A percentile compares a stretch with the other conserved stretches of the same genome.
These are phyloP conservation scores for Diorhabda elongata DNA, from an alignment of 1,140 invertebrate genomes.

Conservation along the genomic window DNA sequence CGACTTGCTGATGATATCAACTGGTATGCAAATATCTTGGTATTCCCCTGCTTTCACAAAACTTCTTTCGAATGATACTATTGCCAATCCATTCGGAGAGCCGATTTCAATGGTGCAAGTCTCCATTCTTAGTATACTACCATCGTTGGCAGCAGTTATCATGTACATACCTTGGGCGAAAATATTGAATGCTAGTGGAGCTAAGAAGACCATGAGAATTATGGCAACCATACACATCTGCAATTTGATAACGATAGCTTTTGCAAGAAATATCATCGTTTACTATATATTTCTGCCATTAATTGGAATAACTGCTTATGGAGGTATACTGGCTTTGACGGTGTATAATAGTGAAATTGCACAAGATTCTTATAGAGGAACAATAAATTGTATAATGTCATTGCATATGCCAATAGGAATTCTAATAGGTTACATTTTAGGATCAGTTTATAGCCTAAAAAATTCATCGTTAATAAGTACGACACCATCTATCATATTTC, in stretches of 20 bases:
- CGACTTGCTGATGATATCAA: too few relatives aligned
- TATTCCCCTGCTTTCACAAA: constrained; percentile 64
- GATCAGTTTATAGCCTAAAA: constrained; percentile 45
- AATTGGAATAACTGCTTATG: constrained; percentile 46
- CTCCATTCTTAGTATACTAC: constrained; percentile 76
- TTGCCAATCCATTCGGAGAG: constrained; percentile 35
- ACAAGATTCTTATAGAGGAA: constrained; percentile 36
- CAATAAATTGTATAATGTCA: constrained; percentile 27
- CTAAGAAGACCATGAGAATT: constrained; percentile 48
- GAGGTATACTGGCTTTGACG: constrained; percentile 48
- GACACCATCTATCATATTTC: too few relatives aligned
- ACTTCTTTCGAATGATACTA: constrained; percentile 39
- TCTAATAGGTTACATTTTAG: constrained; percentile 52
- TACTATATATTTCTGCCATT: constrained; percentile 41
- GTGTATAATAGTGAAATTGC: constrained; percentile 52
- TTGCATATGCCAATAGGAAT: constrained; percentile 28
- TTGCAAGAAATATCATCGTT: constrained; percentile 43
- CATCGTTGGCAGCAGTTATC: constrained; percentile 68
- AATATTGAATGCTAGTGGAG: constrained; percentile 45
- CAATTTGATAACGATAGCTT: constrained; percentile 21
- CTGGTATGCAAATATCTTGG: constrained; percentile 48
- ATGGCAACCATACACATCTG: constrained; percentile 36
- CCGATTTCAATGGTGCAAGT: constrained; percentile 50
- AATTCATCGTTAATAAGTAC: too few relatives aligned
- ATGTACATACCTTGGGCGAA: constrained; percentile 36